phyloP scores from a whole-genome alignment of 2,797 vertebrate genomes.

The Chanos chanos region DNA sequence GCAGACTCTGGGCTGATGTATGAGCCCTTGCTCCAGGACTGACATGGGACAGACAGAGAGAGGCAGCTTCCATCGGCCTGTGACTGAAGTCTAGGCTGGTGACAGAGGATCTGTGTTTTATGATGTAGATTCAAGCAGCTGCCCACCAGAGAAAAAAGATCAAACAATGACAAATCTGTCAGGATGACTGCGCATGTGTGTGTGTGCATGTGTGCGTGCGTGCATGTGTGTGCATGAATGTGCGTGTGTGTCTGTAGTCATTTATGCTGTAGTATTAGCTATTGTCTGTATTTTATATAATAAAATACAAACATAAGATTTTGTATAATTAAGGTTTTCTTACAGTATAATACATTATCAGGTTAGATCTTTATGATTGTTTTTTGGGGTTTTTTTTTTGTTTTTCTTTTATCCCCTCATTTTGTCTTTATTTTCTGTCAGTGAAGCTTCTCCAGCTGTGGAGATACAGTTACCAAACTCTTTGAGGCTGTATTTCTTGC shows the following conservation, averaged over 20 bases:
- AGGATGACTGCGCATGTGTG: constrained; percentile 26
- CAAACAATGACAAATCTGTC: constrained; percentile 28
- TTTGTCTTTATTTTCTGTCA: too few species aligned
- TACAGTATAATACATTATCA: too few species aligned
- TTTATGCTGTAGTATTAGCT: neutral
- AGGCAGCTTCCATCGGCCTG: constrained; percentile 43
- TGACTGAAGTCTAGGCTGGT: constrained; percentile 19
- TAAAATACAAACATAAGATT: too few species aligned
- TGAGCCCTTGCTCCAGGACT: constrained; percentile 49
- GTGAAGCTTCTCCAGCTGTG: too few species aligned
- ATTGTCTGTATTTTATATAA: too few species aligned
- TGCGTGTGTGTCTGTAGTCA: neutral
- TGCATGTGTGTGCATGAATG: neutral
- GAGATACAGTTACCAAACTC: too few species aligned
- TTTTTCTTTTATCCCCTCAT: too few species aligned
- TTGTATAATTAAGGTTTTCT: too few species aligned
- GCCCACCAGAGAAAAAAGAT: constrained; percentile 33
- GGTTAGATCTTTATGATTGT: too few species aligned
- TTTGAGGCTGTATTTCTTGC: too few species aligned
- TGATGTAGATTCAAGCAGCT: constrained; percentile 31
- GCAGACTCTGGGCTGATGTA: constrained; percentile 55
- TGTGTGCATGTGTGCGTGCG: neutral
- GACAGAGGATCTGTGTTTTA: constrained; percentile 38
- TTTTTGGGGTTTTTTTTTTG: too few species aligned
- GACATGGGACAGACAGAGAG: constrained; percentile 50